phyloP scores from a whole-genome alignment of 2,113 vertebrate species.

The Hemiscyllium ocellatum region DNA sequence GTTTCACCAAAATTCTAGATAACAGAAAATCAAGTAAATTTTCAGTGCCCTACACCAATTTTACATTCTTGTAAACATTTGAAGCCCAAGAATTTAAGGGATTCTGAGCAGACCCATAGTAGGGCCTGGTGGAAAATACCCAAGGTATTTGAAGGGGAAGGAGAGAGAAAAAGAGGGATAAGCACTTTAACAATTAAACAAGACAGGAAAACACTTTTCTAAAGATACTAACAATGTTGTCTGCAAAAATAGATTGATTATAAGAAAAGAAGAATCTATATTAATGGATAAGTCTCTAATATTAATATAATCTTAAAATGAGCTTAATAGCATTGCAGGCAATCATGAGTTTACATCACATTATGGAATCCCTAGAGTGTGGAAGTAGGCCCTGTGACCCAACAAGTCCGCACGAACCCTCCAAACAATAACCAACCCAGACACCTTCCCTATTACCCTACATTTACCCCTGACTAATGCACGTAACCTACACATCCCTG shows the following conservation, averaged over 20 bases:
- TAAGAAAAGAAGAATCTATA: neutral
- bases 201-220: neutral
- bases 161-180: too few relatives aligned
- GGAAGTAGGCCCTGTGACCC: too few relatives aligned
- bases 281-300: neutral
- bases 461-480: too few relatives aligned
- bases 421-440: too few relatives aligned
- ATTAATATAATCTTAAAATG: neutral
- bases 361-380: too few relatives aligned
- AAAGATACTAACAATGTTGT: neutral
- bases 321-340: neutral
- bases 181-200: neutral
- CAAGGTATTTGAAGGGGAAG: neutral
- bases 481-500: too few relatives aligned
- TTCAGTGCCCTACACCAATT: neutral
- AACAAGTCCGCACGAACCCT: too few relatives aligned
- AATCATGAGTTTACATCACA: constrained; percentile 20
- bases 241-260: neutral
- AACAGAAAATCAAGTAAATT: neutral
- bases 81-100: neutral
- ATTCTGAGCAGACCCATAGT: neutral
- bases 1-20: neutral
- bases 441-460: too few relatives aligned
- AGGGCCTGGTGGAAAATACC: neutral
- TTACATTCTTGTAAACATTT: neutral